Evolutionary conservation across 2,113 vertebrate genomes (phyloP), one percentile per base, ranked within the genome.

Genomic region (Todiramphus chloris): DNA sequence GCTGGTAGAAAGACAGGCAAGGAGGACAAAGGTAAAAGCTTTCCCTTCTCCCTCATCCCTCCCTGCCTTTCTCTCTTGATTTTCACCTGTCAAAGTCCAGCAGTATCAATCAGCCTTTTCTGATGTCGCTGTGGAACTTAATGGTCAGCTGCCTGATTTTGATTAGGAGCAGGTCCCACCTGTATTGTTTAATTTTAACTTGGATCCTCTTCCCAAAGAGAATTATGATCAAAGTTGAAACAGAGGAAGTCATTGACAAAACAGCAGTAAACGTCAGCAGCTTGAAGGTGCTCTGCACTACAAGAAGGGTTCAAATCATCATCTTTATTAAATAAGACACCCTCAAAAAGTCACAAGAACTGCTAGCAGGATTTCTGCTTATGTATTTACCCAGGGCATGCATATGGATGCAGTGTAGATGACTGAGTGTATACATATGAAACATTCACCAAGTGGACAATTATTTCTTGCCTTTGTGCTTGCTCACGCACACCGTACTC

Each of bases 401-500:
- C 35, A 66, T 62, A 69, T 25, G 31, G 55, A 85, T 58, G 58
- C 63, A 69, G 33, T 10, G 24, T 6, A 72, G 56, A 39, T 33
- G 33, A 76, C 43, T 62, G 33, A 16, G 12, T 64, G 70, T 55
- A 64, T 60, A 67, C 15, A 24, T 5, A 74, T 1, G 39, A 78
- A 89, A 63, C 39, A 41, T 28, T 63, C 43, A 55, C 33, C 58
- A 53, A 72, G 44, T 41, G 70, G 87, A 55, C 23, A n/a, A 58
- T 62, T 59, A 55, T 23, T 64, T 59, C 43, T 48, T 78, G 48
- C 35, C 39, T 64, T 86, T 43, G 33, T 62, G 56, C 53, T 69
- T 50, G 33, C 43, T 81, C 70, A 91, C 43, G 80, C n/a, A 31
- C 41, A 15, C 9, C 0, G 0, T 20, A 11, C 0, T 0, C 25